Percentiles rank a stretch among this genome's conserved stretches.
Conservation (phyloP, 2,113 vertebrate genomes). For the Heterocephalus glaber region DNA sequence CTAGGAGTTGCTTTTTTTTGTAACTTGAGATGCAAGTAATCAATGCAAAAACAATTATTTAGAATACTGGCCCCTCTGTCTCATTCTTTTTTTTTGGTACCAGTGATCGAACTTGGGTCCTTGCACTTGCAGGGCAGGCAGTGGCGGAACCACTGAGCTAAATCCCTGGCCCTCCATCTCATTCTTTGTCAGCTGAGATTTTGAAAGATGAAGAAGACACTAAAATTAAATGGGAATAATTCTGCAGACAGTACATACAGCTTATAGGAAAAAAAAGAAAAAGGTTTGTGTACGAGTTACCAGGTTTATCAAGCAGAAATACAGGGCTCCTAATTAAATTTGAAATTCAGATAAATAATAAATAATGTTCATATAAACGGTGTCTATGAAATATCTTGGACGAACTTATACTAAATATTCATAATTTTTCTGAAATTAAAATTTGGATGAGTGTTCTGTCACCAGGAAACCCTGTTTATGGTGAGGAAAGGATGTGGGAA, state of each 20-base stretch:
- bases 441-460: not conserved
- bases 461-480: not conserved
- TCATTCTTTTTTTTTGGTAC: no score
- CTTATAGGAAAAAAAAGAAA: not conserved
- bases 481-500: not conserved
- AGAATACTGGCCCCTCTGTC: not conserved
- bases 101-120: no score
- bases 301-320: not conserved
- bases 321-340: not conserved
- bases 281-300: no score
- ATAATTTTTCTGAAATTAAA: not conserved
- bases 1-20: not conserved
- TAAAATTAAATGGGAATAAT: not conserved
- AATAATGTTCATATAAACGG: no score
- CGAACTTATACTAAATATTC: not conserved
- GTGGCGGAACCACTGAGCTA: no score
- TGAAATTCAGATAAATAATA: not conserved
- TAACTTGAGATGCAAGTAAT: not conserved
- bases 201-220: not conserved
- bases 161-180: not conserved
- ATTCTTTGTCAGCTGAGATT: not conserved
- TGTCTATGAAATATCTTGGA: not conserved
- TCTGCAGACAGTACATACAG: fast-evolving
- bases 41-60: not conserved
- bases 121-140: no score